phyloP scores from a whole-genome alignment of 2,888 invertebrate genomes.

The Falcaria lacertinaria region DNA sequence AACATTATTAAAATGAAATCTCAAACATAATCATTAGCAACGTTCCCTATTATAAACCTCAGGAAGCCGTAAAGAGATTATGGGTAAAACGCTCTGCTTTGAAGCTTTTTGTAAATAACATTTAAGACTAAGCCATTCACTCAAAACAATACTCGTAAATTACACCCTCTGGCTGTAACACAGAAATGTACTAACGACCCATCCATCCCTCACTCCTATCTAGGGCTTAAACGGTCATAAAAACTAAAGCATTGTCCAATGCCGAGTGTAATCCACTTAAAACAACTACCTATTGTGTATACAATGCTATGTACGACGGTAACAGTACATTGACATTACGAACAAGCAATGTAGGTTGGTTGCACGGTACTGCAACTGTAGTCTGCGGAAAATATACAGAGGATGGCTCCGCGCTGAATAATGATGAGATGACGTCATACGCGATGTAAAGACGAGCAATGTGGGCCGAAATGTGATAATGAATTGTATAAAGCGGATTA shows the following conservation, averaged over 20 bases:
- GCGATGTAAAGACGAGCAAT: neutral
- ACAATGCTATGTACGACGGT: slow-evolving; percentile 35
- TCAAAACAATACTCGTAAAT: slow-evolving; percentile 45
- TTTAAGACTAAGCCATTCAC: slow-evolving; percentile 4
- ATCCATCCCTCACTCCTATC: slow-evolving; percentile 42
- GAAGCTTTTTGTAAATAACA: neutral
- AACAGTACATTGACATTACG: slow-evolving; percentile 34
- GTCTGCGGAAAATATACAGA: slow-evolving; percentile 25
- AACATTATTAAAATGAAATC: no score
- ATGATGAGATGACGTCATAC: slow-evolving; percentile 30
- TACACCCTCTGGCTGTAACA: slow-evolving; percentile 39
- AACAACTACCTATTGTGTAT: slow-evolving; percentile 34
- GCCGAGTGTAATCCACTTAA: slow-evolving; percentile 56
- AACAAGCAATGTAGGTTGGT: slow-evolving; percentile 29
- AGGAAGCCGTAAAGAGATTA: neutral
- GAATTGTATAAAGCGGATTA: slow-evolving; percentile 12
- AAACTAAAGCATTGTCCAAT: slow-evolving; percentile 55
- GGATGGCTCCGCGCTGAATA: slow-evolving; percentile 34
- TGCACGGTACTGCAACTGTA: slow-evolving; percentile 13
- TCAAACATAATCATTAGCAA: no score
- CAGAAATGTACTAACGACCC: slow-evolving; percentile 41
- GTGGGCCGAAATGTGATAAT: slow-evolving; percentile 17
- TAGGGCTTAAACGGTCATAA: slow-evolving; percentile 46
- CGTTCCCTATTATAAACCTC: no score
- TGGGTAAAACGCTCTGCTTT: neutral